These are phyloP conservation scores for Dicerorhinus sumatrensis DNA, from an alignment of 2,113 vertebrate genomes.

Conservation along the genomic window DNA sequence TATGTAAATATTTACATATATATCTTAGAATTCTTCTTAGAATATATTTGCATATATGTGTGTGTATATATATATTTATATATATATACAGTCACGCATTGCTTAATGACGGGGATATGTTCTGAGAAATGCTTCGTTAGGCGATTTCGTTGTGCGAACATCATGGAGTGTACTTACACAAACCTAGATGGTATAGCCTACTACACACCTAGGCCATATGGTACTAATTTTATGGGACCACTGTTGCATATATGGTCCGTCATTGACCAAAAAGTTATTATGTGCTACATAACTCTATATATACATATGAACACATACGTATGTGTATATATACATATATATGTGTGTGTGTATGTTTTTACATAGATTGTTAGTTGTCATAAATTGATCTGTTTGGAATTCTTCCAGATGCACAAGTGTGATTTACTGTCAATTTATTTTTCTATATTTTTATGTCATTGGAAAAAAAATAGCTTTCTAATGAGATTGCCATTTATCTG, in stretches of 20 bases:
- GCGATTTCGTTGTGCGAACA: no score
- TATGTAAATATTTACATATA: no score
- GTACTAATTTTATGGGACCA: no score
- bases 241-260: no score
- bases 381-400: not conserved
- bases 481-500: not conserved
- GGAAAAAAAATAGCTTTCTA: not conserved
- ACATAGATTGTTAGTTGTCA: not conserved
- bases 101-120: no score
- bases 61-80: not conserved
- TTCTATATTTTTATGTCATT: not conserved
- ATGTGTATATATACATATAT: not conserved
- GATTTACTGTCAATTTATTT: slow-evolving; percentile 40
- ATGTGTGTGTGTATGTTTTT: not conserved
- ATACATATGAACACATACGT: not conserved
- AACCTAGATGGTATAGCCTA: no score
- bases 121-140: no score
- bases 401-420: not conserved
- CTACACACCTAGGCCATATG: no score
- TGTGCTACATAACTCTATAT: no score
- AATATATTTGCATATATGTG: not conserved
- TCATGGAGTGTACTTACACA: no score
- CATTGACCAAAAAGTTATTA: no score
- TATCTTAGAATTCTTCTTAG: not conserved
- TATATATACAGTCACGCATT: no score